Conservation (phyloP, 2,113 vertebrate genomes). For the Sciurus niger region DNA sequence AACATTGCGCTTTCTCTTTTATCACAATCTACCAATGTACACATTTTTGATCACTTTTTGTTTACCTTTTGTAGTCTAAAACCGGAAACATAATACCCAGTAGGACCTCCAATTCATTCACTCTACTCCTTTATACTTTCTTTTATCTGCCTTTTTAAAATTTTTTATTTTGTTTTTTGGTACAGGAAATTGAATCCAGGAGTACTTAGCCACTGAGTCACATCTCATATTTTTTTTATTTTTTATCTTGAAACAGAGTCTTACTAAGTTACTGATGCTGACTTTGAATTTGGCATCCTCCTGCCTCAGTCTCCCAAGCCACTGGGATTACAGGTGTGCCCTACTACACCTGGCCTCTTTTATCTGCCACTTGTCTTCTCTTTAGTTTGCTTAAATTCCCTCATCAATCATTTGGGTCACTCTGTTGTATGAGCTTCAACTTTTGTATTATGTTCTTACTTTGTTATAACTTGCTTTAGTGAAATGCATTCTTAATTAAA, state of each 20-base stretch:
- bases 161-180: too few relatives aligned
- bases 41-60: not conserved
- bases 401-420: not conserved
- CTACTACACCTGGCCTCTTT: too few relatives aligned
- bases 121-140: not conserved
- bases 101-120: not conserved
- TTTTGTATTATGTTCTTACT: not conserved
- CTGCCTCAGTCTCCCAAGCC: too few relatives aligned
- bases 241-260: too few relatives aligned
- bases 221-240: too few relatives aligned
- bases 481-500: slow-evolving; percentile 1
- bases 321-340: too few relatives aligned
- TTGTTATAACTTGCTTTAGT: not conserved
- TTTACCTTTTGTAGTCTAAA: not conserved
- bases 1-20: not conserved
- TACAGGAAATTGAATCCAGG: too few relatives aligned
- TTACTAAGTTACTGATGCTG: too few relatives aligned
- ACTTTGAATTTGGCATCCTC: too few relatives aligned
- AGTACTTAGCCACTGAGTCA: too few relatives aligned
- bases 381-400: not conserved
- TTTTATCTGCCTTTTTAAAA: not conserved
- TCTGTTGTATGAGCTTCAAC: not conserved
- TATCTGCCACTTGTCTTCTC: not conserved
- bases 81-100: not conserved
- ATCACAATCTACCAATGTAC: not conserved